phyloP scores from a whole-genome alignment of 2,797 vertebrate genomes.

The Clangula hyemalis region DNA sequence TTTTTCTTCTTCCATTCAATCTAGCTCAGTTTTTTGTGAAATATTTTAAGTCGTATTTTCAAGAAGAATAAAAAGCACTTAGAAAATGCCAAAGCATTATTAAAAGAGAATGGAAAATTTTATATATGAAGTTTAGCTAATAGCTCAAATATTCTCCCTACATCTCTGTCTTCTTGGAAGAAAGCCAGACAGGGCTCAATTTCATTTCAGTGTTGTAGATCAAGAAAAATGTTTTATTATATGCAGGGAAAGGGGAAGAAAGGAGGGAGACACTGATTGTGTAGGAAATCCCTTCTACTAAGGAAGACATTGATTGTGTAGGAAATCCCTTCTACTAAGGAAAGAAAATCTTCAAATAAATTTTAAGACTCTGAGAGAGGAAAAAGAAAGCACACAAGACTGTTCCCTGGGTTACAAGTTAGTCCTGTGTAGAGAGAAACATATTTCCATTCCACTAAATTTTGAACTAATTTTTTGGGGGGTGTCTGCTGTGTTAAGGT shows the following conservation, averaged over 20 bases:
- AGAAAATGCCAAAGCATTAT: conserved; percentile 1
- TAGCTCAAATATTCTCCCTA: not conserved
- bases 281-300: not conserved
- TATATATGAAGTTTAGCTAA: not conserved
- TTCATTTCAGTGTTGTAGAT: not conserved
- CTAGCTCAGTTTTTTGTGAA: conserved; percentile 15
- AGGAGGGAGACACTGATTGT: not conserved
- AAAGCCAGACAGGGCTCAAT: not conserved
- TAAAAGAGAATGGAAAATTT: conserved; percentile 27
- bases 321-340: not conserved
- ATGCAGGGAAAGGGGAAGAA: not conserved
- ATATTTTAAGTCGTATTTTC: not conserved
- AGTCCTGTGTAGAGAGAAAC: not conserved
- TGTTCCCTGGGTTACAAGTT: not conserved
- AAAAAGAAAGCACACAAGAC: not conserved
- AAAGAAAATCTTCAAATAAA: not conserved
- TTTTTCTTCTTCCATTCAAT: conserved; percentile 7
- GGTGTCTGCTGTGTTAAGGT: not conserved
- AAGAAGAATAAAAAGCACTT: not conserved
- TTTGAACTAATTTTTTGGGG: not conserved
- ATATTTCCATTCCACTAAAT: not conserved
- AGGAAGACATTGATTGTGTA: not conserved
- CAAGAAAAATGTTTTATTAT: not conserved
- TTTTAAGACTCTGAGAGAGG: not conserved
- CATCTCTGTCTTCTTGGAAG: not conserved